Evolutionary conservation across 2,113 vertebrate genomes (phyloP), one percentile per base, ranked within the genome.

Genomic region (Caretta caretta): DNA sequence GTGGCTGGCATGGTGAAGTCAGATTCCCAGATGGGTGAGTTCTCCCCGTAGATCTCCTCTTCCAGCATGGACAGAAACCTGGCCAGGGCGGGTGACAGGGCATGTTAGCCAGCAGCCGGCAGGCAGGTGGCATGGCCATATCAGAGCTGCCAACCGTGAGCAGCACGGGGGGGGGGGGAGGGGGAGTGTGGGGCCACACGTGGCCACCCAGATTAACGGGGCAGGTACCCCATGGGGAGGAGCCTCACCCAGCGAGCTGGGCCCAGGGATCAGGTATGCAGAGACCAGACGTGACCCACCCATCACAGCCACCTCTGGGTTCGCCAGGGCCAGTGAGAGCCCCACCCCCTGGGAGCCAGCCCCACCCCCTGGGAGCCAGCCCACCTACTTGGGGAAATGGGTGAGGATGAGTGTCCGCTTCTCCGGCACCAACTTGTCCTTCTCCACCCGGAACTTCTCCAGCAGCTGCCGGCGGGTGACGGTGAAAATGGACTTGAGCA

Each of bases 51-150:
- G 96, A 99, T 99, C 97, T 99, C 99, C 97, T 99, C 99, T 96
- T 99, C 99, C 83, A 99, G 98, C 99, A 99, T 99, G n/a, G 99
- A 99, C 90, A 99, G 98, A 96, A 99, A 99, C 97, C 99, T 99
- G 72, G 80, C 75, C n/a, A 80, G 25, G 90, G 90, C 5, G 2
- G 59, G 89, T 2, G 1, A 38, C 10, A 31, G 2, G 24, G 17
- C 5, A 19, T 4, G 0, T 48, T 0, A 0, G 46, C 17, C 4
- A 46, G 42, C 0, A 24, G 42, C 53, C 7, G 3, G 78, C 35
- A 5, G 1, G 25, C 19, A 8, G 22, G 0, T 4, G 46, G 42
- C 31, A 50, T 3, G 48, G 42, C 59, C 48, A 16, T 42, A 35
- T 35, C 42, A 91, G 86, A 72, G 87, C 88, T 76, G 50, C 82